phyloP scores from a whole-genome alignment of 2,113 vertebrate species.

The Pedetes capensis region DNA sequence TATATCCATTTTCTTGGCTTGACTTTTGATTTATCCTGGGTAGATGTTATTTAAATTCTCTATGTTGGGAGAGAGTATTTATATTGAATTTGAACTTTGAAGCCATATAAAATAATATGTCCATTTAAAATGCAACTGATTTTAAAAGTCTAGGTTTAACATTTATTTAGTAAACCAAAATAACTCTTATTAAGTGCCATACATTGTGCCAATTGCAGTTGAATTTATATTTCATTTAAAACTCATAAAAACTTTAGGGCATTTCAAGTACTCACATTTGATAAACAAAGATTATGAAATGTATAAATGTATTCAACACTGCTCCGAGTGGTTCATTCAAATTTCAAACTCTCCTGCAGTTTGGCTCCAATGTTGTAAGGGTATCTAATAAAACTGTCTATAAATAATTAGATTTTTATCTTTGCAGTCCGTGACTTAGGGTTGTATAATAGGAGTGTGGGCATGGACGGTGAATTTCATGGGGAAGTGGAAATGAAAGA shows the following conservation, averaged over 20 bases:
- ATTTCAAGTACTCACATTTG: not conserved
- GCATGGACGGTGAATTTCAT: not conserved
- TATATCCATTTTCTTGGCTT: not conserved
- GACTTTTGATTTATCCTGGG: not conserved
- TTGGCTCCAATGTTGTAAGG: not conserved
- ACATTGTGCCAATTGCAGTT: not conserved
- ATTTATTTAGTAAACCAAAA: not conserved
- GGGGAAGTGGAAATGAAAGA: not conserved
- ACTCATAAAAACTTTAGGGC: not conserved
- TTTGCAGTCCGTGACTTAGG: not conserved
- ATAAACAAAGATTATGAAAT: not conserved
- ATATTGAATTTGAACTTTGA: not conserved
- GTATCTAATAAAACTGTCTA: not conserved
- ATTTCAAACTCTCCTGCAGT: not conserved
- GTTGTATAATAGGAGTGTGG: not conserved
- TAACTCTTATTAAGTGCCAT: not conserved
- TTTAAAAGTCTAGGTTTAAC: not conserved
- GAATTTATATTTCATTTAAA: not conserved
- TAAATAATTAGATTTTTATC: not conserved
- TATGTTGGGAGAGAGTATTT: not conserved
- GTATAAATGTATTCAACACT: not conserved
- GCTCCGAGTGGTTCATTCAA: not conserved
- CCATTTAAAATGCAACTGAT: not conserved
- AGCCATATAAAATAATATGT: not conserved
- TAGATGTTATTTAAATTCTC: not conserved